Conservation (phyloP, 2,113 vertebrate genomes). For the Riparia riparia region DNA sequence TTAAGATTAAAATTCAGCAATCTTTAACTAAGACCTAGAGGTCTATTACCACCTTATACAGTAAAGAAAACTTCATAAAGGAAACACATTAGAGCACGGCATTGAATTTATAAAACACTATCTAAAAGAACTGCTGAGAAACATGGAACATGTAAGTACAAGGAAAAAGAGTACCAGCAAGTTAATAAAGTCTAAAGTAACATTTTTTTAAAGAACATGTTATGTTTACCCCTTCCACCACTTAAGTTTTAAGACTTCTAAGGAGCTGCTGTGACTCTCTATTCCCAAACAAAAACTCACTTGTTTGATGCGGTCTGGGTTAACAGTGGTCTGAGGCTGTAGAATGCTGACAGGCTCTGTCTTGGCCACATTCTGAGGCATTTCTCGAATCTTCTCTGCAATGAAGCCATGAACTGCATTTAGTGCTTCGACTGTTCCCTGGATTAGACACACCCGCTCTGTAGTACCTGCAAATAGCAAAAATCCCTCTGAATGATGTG, state of each 20-base stretch:
- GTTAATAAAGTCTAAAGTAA: constrained; percentile 24
- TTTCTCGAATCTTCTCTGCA: constrained; percentile 98
- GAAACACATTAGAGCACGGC: neutral
- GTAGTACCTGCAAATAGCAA: constrained; percentile 89
- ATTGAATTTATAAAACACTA: neutral
- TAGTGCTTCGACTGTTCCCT: constrained; percentile 97
- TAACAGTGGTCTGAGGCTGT: constrained; percentile 98
- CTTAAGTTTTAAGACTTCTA: constrained; percentile 59
- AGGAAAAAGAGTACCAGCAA: constrained; percentile 4
- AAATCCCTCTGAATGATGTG: neutral
- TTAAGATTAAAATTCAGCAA: neutral
- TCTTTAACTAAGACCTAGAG: neutral
- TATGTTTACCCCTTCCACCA: neutral
- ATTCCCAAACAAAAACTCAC: constrained; percentile 83
- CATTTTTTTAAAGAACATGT: neutral
- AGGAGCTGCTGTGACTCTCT: constrained; percentile 61
- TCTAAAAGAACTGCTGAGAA: constrained; percentile 40
- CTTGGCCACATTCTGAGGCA: constrained; percentile 99
- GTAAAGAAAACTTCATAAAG: neutral
- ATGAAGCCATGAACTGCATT: constrained; percentile 99
- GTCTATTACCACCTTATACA: neutral
- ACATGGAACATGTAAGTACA: neutral
- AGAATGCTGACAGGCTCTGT: constrained; percentile 98
- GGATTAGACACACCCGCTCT: constrained; percentile 98
- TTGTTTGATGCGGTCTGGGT: constrained; percentile 99